These are phyloP conservation scores for Rostratula benghalensis DNA, from an alignment of 2,113 vertebrate species.

Conservation along the genomic window DNA sequence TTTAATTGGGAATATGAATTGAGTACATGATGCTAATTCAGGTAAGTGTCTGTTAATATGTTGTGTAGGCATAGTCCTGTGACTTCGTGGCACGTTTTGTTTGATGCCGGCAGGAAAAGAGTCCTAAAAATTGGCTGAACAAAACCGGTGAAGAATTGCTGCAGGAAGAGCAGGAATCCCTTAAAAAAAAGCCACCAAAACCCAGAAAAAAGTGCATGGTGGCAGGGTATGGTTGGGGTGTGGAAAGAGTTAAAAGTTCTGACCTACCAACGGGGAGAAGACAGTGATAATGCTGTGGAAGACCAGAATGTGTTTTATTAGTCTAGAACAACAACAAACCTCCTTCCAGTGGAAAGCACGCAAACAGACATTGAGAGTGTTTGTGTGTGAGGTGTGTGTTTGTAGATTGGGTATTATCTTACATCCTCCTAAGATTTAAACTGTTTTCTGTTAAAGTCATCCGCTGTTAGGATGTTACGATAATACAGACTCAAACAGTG, in stretches of 20 bases:
- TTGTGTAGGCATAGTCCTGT: not conserved
- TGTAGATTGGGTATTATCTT: not conserved
- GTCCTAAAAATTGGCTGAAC: not conserved
- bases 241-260: not conserved
- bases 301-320: rapidly evolving
- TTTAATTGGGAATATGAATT: not conserved
- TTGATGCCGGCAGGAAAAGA: not conserved
- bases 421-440: rapidly evolving
- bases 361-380: not conserved
- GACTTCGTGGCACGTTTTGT: rapidly evolving
- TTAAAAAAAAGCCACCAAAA: not conserved
- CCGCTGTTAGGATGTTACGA: rapidly evolving
- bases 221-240: not conserved
- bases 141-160: rapidly evolving
- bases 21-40: not conserved
- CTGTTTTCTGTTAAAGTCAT: not conserved
- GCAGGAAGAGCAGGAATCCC: not conserved
- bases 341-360: not conserved
- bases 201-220: not conserved
- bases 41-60: rapidly evolving
- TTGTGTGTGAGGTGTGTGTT: not conserved
- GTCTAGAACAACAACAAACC: rapidly evolving
- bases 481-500: not conserved
- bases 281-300: not conserved
- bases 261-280: not conserved